Conservation (phyloP, 1,140 invertebrate genomes). For the Augochlora pura region DNA sequence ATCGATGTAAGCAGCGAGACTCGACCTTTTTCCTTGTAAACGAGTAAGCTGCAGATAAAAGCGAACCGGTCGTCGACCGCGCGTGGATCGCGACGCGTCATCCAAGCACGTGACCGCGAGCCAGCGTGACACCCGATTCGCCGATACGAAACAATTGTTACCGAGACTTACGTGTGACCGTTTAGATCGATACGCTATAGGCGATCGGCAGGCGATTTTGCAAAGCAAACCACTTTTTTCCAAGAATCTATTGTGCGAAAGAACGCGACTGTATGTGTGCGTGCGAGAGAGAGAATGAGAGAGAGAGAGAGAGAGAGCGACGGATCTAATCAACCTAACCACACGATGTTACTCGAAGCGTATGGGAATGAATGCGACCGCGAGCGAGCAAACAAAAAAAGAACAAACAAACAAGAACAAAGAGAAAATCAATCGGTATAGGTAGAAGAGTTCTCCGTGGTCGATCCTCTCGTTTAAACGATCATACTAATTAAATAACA, state of each 20-base stretch:
- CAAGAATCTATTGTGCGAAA: conserved; percentile 58
- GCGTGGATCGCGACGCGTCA: background rate
- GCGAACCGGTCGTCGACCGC: too few species aligned
- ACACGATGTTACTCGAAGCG: conserved; percentile 45
- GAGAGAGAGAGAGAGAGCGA: too few species aligned
- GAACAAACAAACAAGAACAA: background rate
- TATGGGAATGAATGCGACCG: background rate
- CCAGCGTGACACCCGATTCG: conserved; percentile 19
- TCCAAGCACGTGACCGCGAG: conserved; percentile 19
- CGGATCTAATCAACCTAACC: background rate
- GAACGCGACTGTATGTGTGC: conserved; percentile 66
- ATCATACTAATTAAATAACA: conserved; percentile 43
- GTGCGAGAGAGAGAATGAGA: conserved; percentile 58
- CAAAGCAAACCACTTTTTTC: conserved; percentile 61
- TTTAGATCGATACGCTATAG: conserved; percentile 57
- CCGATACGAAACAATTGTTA: conserved; percentile 50
- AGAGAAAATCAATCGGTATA: too few species aligned
- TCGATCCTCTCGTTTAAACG: background rate
- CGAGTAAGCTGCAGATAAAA: conserved; percentile 34
- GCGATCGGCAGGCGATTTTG: conserved; percentile 57
- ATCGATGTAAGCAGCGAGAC: conserved; percentile 30
- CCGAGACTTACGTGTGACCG: conserved; percentile 46
- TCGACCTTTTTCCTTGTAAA: conserved; percentile 13
- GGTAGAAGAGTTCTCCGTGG: too few species aligned
- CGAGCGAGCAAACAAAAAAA: too few species aligned